phyloP scores from a whole-genome alignment of 2,888 invertebrate genomes.

The Lamellibrachia satsuma region DNA sequence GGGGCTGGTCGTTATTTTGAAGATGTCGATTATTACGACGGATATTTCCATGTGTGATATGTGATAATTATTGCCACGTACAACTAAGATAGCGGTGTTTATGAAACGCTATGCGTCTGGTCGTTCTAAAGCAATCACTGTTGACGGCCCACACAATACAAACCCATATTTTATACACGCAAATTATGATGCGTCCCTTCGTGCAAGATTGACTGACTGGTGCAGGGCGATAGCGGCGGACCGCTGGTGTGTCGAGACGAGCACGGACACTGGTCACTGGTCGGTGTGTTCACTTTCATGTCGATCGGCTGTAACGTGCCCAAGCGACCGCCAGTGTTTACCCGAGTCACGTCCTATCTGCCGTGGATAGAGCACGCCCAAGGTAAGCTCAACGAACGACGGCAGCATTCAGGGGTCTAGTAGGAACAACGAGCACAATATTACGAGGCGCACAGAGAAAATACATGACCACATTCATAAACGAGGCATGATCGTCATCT shows the following conservation, averaged over 20 bases:
- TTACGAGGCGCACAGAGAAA: too few relatives aligned
- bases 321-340: conserved; percentile 55
- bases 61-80: too few relatives aligned
- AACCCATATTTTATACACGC: background rate
- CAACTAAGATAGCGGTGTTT: too few relatives aligned
- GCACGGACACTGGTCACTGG: conserved; percentile 47
- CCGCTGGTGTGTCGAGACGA: conserved; percentile 52
- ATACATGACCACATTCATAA: too few relatives aligned
- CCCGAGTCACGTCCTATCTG: conserved; percentile 48
- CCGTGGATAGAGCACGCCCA: conserved; percentile 53
- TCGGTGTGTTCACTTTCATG: conserved; percentile 57
- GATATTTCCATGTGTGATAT: too few relatives aligned
- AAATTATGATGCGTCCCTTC: background rate
- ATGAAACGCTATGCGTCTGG: too few relatives aligned
- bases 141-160: too few relatives aligned
- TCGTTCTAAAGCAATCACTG: too few relatives aligned
- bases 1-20: too few relatives aligned
- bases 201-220: background rate
- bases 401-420: background rate
- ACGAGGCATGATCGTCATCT: too few relatives aligned
- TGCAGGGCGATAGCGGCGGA: conserved; percentile 60
- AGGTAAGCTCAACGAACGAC: conserved; percentile 40
- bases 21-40: too few relatives aligned
- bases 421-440: too few relatives aligned
- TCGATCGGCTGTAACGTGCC: conserved; percentile 52